A percentile compares a stretch with the other conserved stretches of the same genome.
phyloP scores from a whole-genome alignment of 2,113 vertebrate species.

The Platichthys flesus region DNA sequence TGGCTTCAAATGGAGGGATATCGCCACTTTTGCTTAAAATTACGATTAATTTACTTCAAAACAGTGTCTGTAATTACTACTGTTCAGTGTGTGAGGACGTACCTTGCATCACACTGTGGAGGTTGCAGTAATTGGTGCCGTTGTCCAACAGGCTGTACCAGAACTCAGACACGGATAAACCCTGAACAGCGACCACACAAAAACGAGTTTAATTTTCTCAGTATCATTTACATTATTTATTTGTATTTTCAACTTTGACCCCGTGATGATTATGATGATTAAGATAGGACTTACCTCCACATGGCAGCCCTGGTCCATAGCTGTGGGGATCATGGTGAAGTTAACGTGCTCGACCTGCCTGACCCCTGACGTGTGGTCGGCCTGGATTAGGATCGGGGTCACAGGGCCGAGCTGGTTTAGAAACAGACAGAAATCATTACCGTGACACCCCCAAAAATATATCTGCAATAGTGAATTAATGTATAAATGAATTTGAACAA shows the following conservation, averaged over 20 bases:
- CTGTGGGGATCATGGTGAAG: conserved; percentile 55
- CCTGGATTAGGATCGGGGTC: conserved; percentile 30
- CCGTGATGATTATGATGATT: not conserved
- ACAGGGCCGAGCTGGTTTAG: conserved; percentile 42
- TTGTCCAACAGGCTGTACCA: conserved; percentile 67
- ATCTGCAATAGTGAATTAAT: not conserved
- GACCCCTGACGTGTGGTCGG: conserved; percentile 63
- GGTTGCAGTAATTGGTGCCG: conserved; percentile 75
- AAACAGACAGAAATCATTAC: conserved; percentile 11
- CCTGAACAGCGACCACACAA: conserved; percentile 35
- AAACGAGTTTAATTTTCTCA: not conserved
- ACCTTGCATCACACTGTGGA: conserved; percentile 61
- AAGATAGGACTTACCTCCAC: conserved; percentile 37
- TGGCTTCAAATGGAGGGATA: not conserved
- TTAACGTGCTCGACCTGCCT: conserved; percentile 53
- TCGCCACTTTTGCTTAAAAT: not conserved
- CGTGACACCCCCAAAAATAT: not conserved
- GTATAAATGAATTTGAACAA: not conserved
- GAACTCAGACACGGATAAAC: conserved; percentile 52
- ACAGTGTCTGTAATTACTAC: not conserved
- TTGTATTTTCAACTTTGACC: not conserved
- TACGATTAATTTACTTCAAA: not conserved
- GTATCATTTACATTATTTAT: too few relatives aligned
- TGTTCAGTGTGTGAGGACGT: not conserved
- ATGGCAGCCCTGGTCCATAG: conserved; percentile 50